phyloP scores from a whole-genome alignment of 2,888 invertebrate species.

The Margaritifera margaritifera region DNA sequence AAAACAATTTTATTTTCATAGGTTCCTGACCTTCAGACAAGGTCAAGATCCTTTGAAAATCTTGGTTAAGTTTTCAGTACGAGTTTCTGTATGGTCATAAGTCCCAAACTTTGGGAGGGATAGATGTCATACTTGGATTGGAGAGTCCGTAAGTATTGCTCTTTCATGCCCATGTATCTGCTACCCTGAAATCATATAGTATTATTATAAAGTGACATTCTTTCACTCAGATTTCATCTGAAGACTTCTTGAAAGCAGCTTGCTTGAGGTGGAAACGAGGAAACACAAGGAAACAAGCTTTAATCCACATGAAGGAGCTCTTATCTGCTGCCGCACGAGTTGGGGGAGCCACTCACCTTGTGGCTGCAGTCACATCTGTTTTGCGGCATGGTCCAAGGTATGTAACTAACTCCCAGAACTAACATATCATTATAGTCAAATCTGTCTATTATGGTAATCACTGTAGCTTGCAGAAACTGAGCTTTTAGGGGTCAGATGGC shows the following conservation, averaged over 20 bases:
- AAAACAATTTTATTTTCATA: no score
- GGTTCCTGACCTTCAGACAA: no score
- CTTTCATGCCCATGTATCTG: no score
- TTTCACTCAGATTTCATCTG: conserved; percentile 62
- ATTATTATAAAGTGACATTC: not conserved
- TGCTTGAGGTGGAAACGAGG: conserved; percentile 66
- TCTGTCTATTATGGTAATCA: not conserved
- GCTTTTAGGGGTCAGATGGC: no score
- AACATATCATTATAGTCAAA: not conserved
- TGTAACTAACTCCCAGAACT: not conserved
- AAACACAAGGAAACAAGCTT: conserved; percentile 64
- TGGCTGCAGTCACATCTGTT: conserved; percentile 71
- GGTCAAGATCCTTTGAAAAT: no score
- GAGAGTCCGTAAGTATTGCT: no score
- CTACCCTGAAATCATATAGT: not conserved
- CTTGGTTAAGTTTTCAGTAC: no score
- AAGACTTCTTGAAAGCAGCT: conserved; percentile 67
- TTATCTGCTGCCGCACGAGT: conserved; percentile 68
- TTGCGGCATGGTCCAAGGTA: conserved; percentile 69
- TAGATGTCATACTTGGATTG: no score
- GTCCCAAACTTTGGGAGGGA: no score
- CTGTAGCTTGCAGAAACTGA: no score
- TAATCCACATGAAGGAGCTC: conserved; percentile 70
- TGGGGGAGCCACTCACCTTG: conserved; percentile 70
- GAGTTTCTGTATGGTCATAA: no score